Evolutionary conservation across 2,888 invertebrate genomes (phyloP), one percentile per base, ranked within the genome.

Genomic region (Halictus quadricinctus): DNA sequence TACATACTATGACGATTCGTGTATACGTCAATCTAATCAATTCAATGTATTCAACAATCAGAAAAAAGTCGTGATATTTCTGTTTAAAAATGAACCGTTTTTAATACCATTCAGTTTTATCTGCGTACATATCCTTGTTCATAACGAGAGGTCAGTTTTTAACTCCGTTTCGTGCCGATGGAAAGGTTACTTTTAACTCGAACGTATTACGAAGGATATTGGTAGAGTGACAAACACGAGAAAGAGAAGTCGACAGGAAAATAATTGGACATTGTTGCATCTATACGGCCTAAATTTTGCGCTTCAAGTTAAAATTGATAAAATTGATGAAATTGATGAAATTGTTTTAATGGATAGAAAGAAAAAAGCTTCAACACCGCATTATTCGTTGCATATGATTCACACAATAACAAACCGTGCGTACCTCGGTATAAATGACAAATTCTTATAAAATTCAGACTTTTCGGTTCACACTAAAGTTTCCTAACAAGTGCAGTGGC

Each of bases 361-460:
- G 36, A 60, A 64, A 70, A 70, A n/a, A 75, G 73, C 58, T 69
- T 50, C 29, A 1, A 21, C 46, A 46, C 18, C 10, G 10, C 4
- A 15, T 46, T 72, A 18, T 18, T 72, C 12, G 58, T 21, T n/a
- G 15, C n/a, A 25, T 64, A 25, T n/a, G n/a, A 36, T 8, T 54
- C 70, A 29, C n/a, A 15, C 29, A 12, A 41, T 25, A 29, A 73
- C 50, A 21, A 58, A 25, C 36, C 21, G 12, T 84, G 84, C 86
- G 8, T 81, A 90, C 88, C 91, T 82, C 29, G 29, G 41, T 58
- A 46, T 36, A 72, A 78, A 79, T 87, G 46, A 54, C n/a, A 82
- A 72, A 81, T 83, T 79, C 81, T 58, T 85, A 80, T 70, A 75
- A 84, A 77, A 75, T 79, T 72, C 73, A 83, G 79, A 84, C 54